These are phyloP conservation scores for Tribolium madens DNA, from an alignment of 1,140 invertebrate species.

Conservation along the genomic window DNA sequence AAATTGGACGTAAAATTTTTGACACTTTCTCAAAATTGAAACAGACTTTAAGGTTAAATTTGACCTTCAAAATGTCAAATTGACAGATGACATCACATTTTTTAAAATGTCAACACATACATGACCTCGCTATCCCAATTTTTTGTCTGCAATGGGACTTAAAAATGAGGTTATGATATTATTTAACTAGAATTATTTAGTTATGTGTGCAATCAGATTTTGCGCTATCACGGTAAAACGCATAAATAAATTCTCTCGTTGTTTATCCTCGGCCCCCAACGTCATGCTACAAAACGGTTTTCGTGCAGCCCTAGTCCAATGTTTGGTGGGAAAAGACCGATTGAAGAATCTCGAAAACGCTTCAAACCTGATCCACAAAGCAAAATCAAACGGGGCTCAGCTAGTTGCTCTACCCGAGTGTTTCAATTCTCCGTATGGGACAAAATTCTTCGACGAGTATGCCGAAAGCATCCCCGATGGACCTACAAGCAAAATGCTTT, in stretches of 20 bases:
- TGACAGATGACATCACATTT: too few relatives aligned
- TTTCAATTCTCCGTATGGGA: slow-evolving; percentile 95
- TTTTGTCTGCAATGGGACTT: too few relatives aligned
- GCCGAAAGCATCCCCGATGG: slow-evolving; percentile 86
- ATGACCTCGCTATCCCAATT: too few relatives aligned
- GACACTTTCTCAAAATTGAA: too few relatives aligned
- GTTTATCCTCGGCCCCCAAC: not conserved
- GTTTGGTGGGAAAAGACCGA: slow-evolving; percentile 82
- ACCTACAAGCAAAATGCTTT: slow-evolving; percentile 78
- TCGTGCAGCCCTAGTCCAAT: slow-evolving; percentile 78
- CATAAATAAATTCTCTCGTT: slow-evolving; percentile 29
- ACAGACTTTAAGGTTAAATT: too few relatives aligned
- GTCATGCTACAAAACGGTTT: slow-evolving; percentile 37
- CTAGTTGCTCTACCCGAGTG: slow-evolving; percentile 91
- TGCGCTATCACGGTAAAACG: slow-evolving; percentile 28
- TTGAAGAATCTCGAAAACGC: slow-evolving; percentile 81
- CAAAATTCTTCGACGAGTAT: slow-evolving; percentile 88
- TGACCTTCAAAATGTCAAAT: too few relatives aligned
- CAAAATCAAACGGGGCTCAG: slow-evolving; percentile 80
- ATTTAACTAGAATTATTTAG: not conserved
- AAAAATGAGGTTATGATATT: not conserved
- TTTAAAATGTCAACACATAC: too few relatives aligned
- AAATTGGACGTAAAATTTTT: too few relatives aligned
- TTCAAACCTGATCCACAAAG: slow-evolving; percentile 78
- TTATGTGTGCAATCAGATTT: not conserved